Conservation (phyloP, 2,888 invertebrate genomes). For the Agriopis aurantiaria region DNA sequence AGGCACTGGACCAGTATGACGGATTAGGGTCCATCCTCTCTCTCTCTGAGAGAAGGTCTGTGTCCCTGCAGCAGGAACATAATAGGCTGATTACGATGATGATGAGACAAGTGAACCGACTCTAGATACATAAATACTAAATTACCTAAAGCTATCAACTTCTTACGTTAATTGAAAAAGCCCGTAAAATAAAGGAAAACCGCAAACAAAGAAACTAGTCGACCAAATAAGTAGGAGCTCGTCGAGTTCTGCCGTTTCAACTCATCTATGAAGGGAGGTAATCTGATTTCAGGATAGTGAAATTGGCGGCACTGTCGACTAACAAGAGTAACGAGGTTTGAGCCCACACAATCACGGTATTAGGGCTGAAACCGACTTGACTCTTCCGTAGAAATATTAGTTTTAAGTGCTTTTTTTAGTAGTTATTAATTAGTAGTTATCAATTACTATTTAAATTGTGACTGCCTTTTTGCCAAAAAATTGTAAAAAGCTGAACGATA, state of each 20-base stretch:
- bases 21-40: no score
- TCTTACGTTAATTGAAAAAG: not conserved
- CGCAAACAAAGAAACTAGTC: constrained; percentile 1
- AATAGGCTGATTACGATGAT: no score
- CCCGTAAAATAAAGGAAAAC: not conserved
- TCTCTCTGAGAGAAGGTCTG: no score
- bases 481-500: no score
- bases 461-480: no score
- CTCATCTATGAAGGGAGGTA: constrained; percentile 19
- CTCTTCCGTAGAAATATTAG: not conserved
- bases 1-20: no score
- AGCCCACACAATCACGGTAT: constrained; percentile 66
- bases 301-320: constrained; percentile 31
- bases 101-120: not conserved
- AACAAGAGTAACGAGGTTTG: constrained; percentile 60
- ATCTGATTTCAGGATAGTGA: constrained; percentile 26
- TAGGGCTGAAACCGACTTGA: constrained; percentile 44
- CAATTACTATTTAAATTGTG: no score
- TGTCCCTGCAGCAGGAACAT: no score
- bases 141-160: not conserved
- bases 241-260: constrained; percentile 1
- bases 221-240: not conserved
- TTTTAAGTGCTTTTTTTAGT: no score
- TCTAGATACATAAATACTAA: not conserved
- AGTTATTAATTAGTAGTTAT: no score